Evolutionary conservation across 1,140 invertebrate species (phyloP), one percentile per base, ranked within the genome.

Genomic region (Palaemon carinicauda): DNA sequence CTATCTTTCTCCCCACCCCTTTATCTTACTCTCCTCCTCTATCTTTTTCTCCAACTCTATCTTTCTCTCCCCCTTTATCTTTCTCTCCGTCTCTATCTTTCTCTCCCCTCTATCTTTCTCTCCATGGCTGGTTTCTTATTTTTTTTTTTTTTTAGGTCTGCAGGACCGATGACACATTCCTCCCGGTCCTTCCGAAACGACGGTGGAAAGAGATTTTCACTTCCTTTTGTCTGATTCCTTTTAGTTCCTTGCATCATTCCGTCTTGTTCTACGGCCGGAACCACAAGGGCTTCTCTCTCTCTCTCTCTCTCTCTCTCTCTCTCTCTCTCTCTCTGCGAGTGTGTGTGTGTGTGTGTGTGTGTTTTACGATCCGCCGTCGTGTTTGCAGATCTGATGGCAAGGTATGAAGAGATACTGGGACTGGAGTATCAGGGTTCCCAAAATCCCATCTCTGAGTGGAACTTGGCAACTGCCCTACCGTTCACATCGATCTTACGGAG

Each of bases 401-500:
- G 51, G 31, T n/a, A 75, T n/a, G 73, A n/a, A 17, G 51, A 50
- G 73, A 50, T 41, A 24, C n/a, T n/a, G 15, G 29, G 29, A 75
- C 33, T 33, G 73, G 73, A 33, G 73, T 75, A 50, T 75, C 73
- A 75, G 21, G 73, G 33, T 75, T 19, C 31, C 24, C 73, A 17
- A 21, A 50, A 50, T 75, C 73, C 51, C 79, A 65, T 60, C 21
- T 21, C 33, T 65, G 52, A 51, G 80, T 21, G 65, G 60, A 71
- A 21, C 71, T 71, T 81, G 80, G 80, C 80, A 81, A 81, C 52
- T 56, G 71, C 27, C 27, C 80, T 65, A 1, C 60, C 80, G 33
- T 71, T 52, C 60, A 71, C 80, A 81, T 81, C 80, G 80, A 81
- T 81, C 80, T 81, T 71, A 71, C 50, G 33, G 80, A 71, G 80